Evolutionary conservation across 2,113 vertebrate species (phyloP).

Genomic region (Fulmarus glacialis): DNA sequence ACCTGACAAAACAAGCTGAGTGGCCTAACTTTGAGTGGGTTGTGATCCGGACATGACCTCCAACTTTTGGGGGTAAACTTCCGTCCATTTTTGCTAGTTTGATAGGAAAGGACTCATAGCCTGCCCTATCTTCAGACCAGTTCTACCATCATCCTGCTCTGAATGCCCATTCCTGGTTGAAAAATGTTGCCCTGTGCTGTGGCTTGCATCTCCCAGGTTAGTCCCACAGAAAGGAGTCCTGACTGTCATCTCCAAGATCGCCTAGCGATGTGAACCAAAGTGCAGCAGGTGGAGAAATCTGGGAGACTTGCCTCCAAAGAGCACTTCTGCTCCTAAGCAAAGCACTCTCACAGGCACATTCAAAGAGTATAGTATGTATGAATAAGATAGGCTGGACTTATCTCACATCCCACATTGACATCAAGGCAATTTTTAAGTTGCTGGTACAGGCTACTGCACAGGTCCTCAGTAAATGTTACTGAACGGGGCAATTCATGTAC

Average conservation of each 20-base stretch:
- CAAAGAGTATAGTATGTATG: fast-evolving
- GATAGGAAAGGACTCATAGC: background rate
- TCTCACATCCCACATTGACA: background rate
- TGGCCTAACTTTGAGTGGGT: background rate
- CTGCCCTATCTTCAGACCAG: background rate
- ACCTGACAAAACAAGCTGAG: background rate
- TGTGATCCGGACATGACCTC: background rate
- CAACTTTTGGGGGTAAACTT: background rate
- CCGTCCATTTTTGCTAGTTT: background rate
- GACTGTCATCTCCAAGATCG: fast-evolving
- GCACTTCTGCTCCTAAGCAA: background rate
- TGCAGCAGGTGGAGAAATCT: background rate
- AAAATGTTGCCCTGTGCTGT: background rate
- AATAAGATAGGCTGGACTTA: background rate
- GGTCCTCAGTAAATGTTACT: background rate
- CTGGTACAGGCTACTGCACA: background rate
- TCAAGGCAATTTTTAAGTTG: background rate
- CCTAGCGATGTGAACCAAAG: background rate
- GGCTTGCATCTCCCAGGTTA: background rate
- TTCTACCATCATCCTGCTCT: background rate
- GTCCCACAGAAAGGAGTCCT: background rate
- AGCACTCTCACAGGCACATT: background rate
- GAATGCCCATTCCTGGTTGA: background rate
- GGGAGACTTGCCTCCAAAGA: background rate
- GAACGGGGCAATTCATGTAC: background rate